Conservation (phyloP, 2,888 invertebrate species). For the Galeopsomyia nigrocyanea region DNA sequence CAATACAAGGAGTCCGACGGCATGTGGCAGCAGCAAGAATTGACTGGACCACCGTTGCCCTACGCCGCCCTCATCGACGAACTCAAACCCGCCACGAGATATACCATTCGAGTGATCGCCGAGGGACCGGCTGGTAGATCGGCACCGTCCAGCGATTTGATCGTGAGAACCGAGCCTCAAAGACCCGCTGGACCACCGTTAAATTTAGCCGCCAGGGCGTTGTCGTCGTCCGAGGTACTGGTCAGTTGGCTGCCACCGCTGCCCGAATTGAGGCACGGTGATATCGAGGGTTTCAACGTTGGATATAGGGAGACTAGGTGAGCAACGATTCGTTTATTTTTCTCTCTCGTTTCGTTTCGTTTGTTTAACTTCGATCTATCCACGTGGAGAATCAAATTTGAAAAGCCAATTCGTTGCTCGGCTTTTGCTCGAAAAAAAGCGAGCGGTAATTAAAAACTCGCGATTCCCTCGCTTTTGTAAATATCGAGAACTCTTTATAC, state of each 20-base stretch:
- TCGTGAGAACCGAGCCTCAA: constrained; percentile 78
- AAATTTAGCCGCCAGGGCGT: constrained; percentile 77
- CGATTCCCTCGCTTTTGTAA: too few species aligned
- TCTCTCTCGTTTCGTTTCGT: not conserved
- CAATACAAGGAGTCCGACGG: constrained; percentile 76
- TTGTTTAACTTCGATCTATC: not conserved
- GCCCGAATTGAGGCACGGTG: constrained; percentile 79
- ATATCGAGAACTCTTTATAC: too few species aligned
- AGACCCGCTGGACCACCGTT: constrained; percentile 79
- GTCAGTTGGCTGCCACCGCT: constrained; percentile 83
- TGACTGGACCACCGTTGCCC: constrained; percentile 75
- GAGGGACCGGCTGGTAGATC: constrained; percentile 83
- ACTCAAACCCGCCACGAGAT: constrained; percentile 79
- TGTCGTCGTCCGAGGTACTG: constrained; percentile 81
- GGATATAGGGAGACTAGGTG: constrained; percentile 74
- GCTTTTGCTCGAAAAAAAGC: not conserved
- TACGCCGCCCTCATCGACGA: constrained; percentile 78
- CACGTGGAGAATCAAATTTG: not conserved
- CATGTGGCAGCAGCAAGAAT: constrained; percentile 78
- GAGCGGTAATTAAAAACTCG: not conserved
- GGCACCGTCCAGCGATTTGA: constrained; percentile 75
- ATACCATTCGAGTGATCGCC: constrained; percentile 79
- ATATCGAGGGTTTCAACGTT: constrained; percentile 82
- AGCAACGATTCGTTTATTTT: constrained; percentile 2
- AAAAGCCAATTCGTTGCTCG: not conserved